Base-by-base conservation (phyloP, 2,888 invertebrate species). In the Lissonota sp. region DNA sequence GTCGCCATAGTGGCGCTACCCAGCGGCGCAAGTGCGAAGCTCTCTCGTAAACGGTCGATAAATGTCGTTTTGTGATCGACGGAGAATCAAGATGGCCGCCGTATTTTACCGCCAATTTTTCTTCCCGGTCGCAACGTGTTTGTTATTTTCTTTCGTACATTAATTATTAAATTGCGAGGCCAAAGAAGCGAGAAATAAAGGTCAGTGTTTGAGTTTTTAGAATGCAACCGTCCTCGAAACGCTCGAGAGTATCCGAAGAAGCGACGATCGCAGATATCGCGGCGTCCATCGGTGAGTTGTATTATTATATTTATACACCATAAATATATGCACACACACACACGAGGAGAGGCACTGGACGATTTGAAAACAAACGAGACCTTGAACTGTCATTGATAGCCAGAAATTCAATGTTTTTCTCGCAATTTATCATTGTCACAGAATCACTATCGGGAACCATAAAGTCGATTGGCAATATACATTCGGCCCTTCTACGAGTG, bases 401-500 rank as follows among this genome's bases (percentile, higher is more conserved):
- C 16, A 8, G 1, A 26, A 26, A 26, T 26, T 26, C 26, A 26
- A 26, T 26, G 26, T 26, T 26, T 26, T n/a, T 26, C 26, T 3
- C 26, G 26, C 26, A 26, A 42, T 55, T 51, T 64, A n/a, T 58
- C 5, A 53, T 46, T 63, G 53, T 93, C 93, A 84, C 92, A 94
- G 94, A 91, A 86, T 91, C 93, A 75, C 91, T 94, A 87, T 91
- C 92, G 44, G 83, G 86, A 37, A 93, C 93, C 70, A 88, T 92
- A 58, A 87, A 91, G 78, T 93, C 93, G 69, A 88, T 94, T 60
- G 91, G 92, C 26, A 83, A 87, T 42, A 88, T 92, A 70, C 93
- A 94, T 80, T 92, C 90, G 60, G 91, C 93, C 76, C 88, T 94
- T 51, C 88, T 94, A 78, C 93, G 93, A 88, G 89, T 93, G n/a